These are phyloP conservation scores for Watsonalla binaria DNA, from an alignment of 2,888 invertebrate species.

Conservation along the genomic window DNA sequence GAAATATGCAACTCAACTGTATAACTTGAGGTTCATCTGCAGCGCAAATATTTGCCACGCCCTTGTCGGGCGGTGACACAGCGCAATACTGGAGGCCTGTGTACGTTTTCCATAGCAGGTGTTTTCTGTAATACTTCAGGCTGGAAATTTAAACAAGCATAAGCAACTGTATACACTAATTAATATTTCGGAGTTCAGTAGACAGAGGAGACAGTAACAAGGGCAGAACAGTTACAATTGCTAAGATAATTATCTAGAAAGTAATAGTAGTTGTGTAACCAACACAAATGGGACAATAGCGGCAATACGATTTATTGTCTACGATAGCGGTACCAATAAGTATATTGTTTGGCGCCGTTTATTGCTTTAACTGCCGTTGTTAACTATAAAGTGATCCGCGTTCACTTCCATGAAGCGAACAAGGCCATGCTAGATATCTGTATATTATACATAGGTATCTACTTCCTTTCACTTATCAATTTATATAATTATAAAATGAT, in stretches of 20 bases:
- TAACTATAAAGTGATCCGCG: background rate
- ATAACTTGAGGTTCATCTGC: slow-evolving; percentile 85
- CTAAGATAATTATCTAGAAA: background rate
- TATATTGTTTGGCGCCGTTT: background rate
- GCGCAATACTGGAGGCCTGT: slow-evolving; percentile 91
- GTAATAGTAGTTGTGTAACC: background rate
- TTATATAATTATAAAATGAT: too few relatives aligned
- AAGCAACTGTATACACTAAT: background rate
- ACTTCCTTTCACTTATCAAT: background rate
- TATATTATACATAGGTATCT: background rate
- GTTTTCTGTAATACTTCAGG: slow-evolving; percentile 84
- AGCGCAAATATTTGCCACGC: slow-evolving; percentile 72
- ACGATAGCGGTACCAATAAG: background rate
- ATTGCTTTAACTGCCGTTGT: background rate
- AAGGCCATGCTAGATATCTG: background rate
- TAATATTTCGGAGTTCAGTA: background rate
- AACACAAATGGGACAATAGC: slow-evolving; percentile 2
- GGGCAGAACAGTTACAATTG: background rate
- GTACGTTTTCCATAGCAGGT: slow-evolving; percentile 92
- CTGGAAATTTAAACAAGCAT: slow-evolving; percentile 48
- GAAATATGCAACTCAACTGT: slow-evolving; percentile 78
- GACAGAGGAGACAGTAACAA: background rate
- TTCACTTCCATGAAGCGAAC: background rate
- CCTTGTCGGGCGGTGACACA: slow-evolving; percentile 87
- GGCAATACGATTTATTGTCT: background rate